Conservation (phyloP, 64 coral and sea anemone genomes). For the Montipora cactus region DNA sequence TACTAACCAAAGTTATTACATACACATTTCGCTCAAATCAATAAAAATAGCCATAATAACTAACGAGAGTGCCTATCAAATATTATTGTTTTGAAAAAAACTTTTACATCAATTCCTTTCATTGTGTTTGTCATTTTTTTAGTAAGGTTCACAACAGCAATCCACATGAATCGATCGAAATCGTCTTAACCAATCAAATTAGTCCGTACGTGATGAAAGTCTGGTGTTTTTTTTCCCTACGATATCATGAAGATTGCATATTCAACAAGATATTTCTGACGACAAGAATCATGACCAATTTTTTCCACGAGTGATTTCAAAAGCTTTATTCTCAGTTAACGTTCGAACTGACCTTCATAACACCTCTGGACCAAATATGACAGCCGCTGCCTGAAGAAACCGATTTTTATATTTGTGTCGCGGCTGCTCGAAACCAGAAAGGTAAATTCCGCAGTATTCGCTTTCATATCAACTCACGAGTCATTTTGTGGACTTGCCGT, state of each 20-base stretch:
- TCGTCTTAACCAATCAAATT: not conserved
- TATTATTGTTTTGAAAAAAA: not conserved
- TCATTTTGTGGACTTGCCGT: not conserved
- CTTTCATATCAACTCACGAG: not conserved
- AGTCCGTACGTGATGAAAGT: not conserved
- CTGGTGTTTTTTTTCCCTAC: not conserved
- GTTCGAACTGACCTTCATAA: not conserved
- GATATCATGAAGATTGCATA: not conserved
- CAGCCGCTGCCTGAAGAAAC: no score
- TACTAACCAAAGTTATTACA: not conserved
- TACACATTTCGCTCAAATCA: not conserved
- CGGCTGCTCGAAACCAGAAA: no score
- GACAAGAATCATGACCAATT: not conserved
- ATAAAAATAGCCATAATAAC: no score
- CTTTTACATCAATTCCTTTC: not conserved
- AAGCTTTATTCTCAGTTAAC: not conserved
- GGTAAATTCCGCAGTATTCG: not conserved
- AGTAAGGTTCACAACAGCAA: not conserved
- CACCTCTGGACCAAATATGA: not conserved
- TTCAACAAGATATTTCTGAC: not conserved
- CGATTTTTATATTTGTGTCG: no score
- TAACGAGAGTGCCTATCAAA: not conserved
- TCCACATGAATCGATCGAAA: not conserved
- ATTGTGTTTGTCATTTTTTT: not conserved
- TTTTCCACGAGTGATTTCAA: not conserved